phyloP scores from a whole-genome alignment of 2,888 invertebrate species.

The Drosophila mayaguana region DNA sequence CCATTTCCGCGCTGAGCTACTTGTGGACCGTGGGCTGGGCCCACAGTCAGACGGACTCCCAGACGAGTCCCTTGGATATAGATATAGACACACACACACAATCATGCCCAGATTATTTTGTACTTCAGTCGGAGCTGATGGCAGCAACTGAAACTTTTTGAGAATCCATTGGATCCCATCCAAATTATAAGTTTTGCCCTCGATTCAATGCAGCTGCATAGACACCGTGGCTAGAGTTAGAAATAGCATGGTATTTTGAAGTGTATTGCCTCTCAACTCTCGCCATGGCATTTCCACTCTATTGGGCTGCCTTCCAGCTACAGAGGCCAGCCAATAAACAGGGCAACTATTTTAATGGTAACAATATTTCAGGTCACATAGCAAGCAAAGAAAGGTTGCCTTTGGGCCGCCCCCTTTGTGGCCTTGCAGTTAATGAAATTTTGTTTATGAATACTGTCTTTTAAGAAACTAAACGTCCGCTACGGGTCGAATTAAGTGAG shows the following conservation, averaged over 20 bases:
- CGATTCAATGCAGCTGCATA: constrained; percentile 65
- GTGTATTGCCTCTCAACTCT: constrained; percentile 46
- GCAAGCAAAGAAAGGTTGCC: constrained; percentile 3
- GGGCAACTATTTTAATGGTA: constrained; percentile 69
- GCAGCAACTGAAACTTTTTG: constrained; percentile 41
- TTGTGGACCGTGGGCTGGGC: constrained; percentile 12
- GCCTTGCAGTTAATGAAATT: constrained; percentile 70
- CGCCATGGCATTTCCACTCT: constrained; percentile 35
- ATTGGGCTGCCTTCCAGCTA: constrained; percentile 19
- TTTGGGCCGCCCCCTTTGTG: constrained; percentile 5
- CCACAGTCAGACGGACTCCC: constrained; percentile 25
- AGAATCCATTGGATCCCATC: constrained; percentile 76
- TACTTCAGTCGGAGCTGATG: constrained; percentile 33
- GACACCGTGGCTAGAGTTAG: constrained; percentile 27
- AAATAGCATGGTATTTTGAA: constrained; percentile 47
- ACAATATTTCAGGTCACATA: constrained; percentile 63
- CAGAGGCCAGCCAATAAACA: constrained; percentile 34
- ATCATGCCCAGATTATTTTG: constrained; percentile 47
- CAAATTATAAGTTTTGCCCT: constrained; percentile 76
- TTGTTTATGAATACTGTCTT: constrained; percentile 80
- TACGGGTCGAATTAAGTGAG: neutral
- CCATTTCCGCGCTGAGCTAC: constrained; percentile 35
- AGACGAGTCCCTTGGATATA: constrained; percentile 38
- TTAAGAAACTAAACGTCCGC: constrained; percentile 65
- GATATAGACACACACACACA: constrained; percentile 16